Conservation (phyloP, 2,888 invertebrate species). For the Diaperis boleti region DNA sequence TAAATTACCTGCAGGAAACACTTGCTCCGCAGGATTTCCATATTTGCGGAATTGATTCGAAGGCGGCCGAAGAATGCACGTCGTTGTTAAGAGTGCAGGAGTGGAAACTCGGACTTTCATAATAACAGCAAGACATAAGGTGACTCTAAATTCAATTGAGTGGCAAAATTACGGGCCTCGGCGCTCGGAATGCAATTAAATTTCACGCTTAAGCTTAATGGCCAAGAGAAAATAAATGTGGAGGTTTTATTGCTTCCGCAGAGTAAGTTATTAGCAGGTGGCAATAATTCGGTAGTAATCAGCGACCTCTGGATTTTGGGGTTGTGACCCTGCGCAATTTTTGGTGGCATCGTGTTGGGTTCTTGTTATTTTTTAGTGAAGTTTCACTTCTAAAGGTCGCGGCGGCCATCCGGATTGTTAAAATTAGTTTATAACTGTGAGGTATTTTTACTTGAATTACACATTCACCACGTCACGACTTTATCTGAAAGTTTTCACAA, state of each 20-base stretch:
- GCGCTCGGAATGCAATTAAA: constrained; percentile 6
- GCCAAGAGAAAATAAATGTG: constrained; percentile 18
- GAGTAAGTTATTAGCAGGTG: too few relatives aligned
- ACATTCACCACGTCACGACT: too few relatives aligned
- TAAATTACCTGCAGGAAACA: constrained; percentile 26
- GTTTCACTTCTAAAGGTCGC: too few relatives aligned
- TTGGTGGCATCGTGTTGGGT: too few relatives aligned
- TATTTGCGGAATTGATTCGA: constrained; percentile 30
- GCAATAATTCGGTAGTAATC: too few relatives aligned
- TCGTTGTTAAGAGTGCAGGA: neutral
- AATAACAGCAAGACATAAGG: constrained; percentile 13
- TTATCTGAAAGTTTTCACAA: too few relatives aligned
- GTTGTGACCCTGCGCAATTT: too few relatives aligned
- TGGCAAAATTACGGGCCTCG: constrained; percentile 10
- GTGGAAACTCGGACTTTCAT: constrained; percentile 23
- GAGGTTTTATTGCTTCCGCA: constrained; percentile 21
- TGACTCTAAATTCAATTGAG: constrained; percentile 24
- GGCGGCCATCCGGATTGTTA: too few relatives aligned
- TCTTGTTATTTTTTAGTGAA: too few relatives aligned
- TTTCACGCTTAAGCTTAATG: constrained; percentile 17
- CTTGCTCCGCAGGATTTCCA: constrained; percentile 29
- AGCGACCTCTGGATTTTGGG: too few relatives aligned
- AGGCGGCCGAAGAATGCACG: constrained; percentile 1
- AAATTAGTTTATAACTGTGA: too few relatives aligned
- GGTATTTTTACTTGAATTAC: too few relatives aligned